phyloP scores from a whole-genome alignment of 2,888 invertebrate species.

The Melanchra persicariae region DNA sequence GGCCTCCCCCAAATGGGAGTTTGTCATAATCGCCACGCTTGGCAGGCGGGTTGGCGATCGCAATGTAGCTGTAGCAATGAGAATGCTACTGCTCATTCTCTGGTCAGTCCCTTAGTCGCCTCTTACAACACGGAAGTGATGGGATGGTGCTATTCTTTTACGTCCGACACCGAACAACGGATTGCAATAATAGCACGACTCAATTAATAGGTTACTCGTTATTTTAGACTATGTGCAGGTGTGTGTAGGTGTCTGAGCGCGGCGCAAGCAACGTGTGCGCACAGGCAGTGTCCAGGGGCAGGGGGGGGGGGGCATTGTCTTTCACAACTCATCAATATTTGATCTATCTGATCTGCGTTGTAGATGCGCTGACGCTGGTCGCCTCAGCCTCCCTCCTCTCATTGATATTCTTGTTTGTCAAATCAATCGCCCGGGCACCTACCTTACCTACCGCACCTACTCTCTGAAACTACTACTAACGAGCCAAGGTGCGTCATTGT shows the following conservation, averaged over 20 bases:
- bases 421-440: slow-evolving; percentile 46
- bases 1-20: too few species aligned
- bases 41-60: too few species aligned
- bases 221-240: too few species aligned
- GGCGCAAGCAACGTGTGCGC: neutral
- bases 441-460: slow-evolving; percentile 24
- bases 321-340: slow-evolving; percentile 83
- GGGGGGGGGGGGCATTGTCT: slow-evolving; percentile 51
- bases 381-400: slow-evolving; percentile 53
- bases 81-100: too few species aligned
- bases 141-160: too few species aligned
- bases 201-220: too few species aligned
- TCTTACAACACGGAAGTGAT: too few species aligned
- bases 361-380: slow-evolving; percentile 72
- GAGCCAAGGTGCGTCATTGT: neutral
- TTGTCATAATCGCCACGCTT: too few species aligned
- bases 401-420: slow-evolving; percentile 73
- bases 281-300: neutral
- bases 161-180: too few species aligned
- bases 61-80: too few species aligned
- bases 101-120: too few species aligned
- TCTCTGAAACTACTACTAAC: neutral
- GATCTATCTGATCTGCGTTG: slow-evolving; percentile 82
- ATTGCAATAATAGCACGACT: too few species aligned
- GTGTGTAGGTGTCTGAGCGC: neutral